These are phyloP conservation scores for Atta texana DNA, from an alignment of 1,140 invertebrate genomes.

Conservation along the genomic window DNA sequence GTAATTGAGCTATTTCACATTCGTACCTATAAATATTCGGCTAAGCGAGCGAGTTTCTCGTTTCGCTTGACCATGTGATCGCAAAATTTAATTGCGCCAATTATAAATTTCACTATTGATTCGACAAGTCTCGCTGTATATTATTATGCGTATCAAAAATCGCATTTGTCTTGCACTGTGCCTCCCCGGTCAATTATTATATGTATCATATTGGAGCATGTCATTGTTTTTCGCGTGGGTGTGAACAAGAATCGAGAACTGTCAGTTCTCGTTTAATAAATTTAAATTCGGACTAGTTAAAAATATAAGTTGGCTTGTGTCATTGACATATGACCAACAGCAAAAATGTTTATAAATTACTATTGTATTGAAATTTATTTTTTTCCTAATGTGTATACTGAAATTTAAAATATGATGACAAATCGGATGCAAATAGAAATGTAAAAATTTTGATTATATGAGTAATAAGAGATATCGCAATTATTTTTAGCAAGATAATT, in stretches of 20 bases:
- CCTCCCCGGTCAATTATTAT: neutral
- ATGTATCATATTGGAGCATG: constrained; percentile 13
- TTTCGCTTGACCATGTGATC: constrained; percentile 12
- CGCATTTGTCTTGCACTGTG: neutral
- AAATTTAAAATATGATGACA: neutral
- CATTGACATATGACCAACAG: neutral
- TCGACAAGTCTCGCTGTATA: constrained; percentile 46
- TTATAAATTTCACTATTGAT: constrained; percentile 42
- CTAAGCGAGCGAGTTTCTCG: neutral
- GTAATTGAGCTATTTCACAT: constrained; percentile 56
- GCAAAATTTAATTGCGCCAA: constrained; percentile 48
- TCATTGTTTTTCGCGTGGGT: constrained; percentile 24
- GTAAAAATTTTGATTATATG: neutral
- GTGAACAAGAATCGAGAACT: constrained; percentile 22
- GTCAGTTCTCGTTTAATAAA: constrained; percentile 34
- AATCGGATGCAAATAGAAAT: neutral
- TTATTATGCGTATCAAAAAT: neutral
- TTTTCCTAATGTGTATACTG: neutral
- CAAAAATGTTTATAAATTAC: constrained; percentile 38
- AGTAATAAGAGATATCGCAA: neutral
- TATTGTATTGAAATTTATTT: neutral
- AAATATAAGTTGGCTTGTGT: constrained; percentile 24
- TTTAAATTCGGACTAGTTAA: constrained; percentile 12
- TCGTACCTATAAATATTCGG: constrained; percentile 50
- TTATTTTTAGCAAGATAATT: neutral